phyloP scores from a whole-genome alignment of 2,797 vertebrate species.

The Diplodus puntazzo region DNA sequence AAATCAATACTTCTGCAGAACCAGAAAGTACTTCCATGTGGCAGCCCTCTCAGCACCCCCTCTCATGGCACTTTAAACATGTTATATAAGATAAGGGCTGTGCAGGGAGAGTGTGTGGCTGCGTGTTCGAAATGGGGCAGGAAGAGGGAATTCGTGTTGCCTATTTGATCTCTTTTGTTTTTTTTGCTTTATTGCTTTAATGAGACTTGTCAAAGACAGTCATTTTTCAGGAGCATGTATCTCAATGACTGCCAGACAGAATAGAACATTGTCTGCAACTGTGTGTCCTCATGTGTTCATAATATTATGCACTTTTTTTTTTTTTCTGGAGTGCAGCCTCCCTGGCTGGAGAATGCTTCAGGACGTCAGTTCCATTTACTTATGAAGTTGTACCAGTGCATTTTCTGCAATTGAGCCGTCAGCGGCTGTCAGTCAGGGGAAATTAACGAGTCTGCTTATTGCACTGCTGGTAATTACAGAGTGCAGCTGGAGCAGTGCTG shows the following conservation, averaged over 20 bases:
- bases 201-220: not conserved
- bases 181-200: not conserved
- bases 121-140: not conserved
- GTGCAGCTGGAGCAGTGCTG: constrained; percentile 80
- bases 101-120: constrained; percentile 14
- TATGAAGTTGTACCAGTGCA: constrained; percentile 77
- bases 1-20: constrained; percentile 71
- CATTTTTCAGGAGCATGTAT: not conserved
- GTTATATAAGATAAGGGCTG: constrained; percentile 48
- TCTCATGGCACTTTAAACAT: constrained; percentile 35
- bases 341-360: constrained; percentile 45
- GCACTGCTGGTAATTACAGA: constrained; percentile 86
- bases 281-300: constrained; percentile 29
- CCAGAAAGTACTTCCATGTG: constrained; percentile 50
- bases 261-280: constrained; percentile 3
- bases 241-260: constrained; percentile 8
- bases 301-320: constrained; percentile 35
- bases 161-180: not conserved
- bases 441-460: constrained; percentile 86
- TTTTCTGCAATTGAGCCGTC: constrained; percentile 83
- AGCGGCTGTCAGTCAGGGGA: constrained; percentile 79
- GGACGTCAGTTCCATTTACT: constrained; percentile 77
- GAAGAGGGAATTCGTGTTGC: not conserved
- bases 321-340: constrained; percentile 30
- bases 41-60: constrained; percentile 24